phyloP scores from a whole-genome alignment of 1,140 invertebrate genomes.

The Heliconius hermathena region DNA sequence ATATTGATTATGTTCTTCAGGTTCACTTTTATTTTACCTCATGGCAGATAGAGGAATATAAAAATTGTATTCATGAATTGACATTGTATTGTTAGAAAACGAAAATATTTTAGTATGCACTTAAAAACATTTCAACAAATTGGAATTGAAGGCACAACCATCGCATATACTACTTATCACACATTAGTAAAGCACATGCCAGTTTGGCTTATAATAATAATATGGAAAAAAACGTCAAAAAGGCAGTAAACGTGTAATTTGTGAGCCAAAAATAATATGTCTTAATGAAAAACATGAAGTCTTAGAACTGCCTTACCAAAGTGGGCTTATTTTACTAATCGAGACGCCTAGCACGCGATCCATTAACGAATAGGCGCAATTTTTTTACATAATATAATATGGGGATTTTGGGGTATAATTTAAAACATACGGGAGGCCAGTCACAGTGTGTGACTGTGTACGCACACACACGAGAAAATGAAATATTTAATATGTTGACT shows the following conservation, averaged over 20 bases:
- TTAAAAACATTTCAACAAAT: neutral
- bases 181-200: neutral
- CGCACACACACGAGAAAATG: too few species aligned
- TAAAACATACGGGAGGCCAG: neutral
- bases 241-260: neutral
- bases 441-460: too few species aligned
- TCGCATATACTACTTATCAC: neutral
- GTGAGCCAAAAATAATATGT: neutral
- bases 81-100: too few species aligned
- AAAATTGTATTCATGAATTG: too few species aligned
- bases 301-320: neutral
- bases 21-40: too few species aligned
- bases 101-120: too few species aligned
- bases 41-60: too few species aligned
- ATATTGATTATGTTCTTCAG: too few species aligned
- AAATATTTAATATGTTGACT: too few species aligned
- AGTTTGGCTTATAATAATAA: neutral
- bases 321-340: neutral
- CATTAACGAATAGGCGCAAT: neutral
- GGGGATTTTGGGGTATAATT: neutral
- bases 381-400: neutral
- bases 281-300: slow-evolving; percentile 10
- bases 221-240: neutral
- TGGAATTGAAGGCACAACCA: neutral
- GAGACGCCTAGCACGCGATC: slow-evolving; percentile 7